Conservation (phyloP, 2,113 vertebrate genomes). For the Numida meleagris region DNA sequence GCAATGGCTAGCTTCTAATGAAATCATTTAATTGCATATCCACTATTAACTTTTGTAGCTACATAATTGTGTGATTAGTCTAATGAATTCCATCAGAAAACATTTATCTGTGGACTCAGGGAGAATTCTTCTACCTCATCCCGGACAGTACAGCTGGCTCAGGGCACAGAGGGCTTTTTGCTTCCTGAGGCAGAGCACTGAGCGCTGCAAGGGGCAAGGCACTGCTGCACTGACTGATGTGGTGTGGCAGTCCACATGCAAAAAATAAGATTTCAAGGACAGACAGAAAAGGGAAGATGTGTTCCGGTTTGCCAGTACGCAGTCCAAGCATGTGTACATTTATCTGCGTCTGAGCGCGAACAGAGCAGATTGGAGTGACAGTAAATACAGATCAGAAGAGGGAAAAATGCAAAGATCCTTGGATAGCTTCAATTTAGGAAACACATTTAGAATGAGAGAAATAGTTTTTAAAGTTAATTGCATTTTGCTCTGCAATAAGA, state of each 20-base stretch:
- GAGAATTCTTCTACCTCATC: background rate
- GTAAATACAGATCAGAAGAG: background rate
- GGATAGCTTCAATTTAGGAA: constrained; percentile 4
- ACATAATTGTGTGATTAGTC: background rate
- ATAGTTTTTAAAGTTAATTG: background rate
- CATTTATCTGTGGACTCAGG: background rate
- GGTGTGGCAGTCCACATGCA: background rate
- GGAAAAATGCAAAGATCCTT: background rate
- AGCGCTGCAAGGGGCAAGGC: background rate
- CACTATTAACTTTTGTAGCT: background rate
- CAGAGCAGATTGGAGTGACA: background rate
- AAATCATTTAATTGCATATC: background rate
- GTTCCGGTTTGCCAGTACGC: background rate
- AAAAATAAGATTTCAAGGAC: background rate
- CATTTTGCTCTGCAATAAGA: background rate
- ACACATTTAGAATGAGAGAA: background rate
- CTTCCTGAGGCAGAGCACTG: background rate
- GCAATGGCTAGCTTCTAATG: background rate
- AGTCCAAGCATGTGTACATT: background rate
- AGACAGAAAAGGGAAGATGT: background rate
- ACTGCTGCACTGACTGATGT: background rate
- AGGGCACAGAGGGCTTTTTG: background rate
- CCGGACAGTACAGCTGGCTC: background rate
- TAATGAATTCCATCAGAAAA: background rate
- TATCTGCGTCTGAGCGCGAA: background rate